These are phyloP conservation scores for Trichonephila inaurata DNA, from an alignment of 1,140 invertebrate genomes.

Conservation along the genomic window DNA sequence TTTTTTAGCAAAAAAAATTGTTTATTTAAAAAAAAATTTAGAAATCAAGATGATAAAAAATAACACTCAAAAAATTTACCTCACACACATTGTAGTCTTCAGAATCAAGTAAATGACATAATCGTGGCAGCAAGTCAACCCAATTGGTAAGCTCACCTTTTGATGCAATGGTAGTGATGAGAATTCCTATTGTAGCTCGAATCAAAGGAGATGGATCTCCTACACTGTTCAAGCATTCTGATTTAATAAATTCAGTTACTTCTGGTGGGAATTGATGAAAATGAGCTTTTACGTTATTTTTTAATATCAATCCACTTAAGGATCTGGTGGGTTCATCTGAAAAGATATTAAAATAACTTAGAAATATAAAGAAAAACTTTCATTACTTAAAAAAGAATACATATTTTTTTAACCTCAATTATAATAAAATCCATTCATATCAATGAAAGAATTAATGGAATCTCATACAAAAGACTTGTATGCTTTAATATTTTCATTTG, in stretches of 20 bases:
- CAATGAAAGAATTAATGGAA: no score
- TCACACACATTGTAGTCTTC: slow-evolving; percentile 98
- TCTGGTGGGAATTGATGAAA: slow-evolving; percentile 94
- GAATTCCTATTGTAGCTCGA: slow-evolving; percentile 97
- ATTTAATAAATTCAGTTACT: slow-evolving; percentile 85
- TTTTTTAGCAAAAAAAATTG: no score
- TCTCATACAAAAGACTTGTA: no score
- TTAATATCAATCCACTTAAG: slow-evolving; percentile 96
- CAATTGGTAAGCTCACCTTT: slow-evolving; percentile 96
- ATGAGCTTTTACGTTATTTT: slow-evolving; percentile 98
- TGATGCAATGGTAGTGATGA: slow-evolving; percentile 95
- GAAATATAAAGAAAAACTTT: no score
- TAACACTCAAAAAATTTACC: slow-evolving; percentile 81
- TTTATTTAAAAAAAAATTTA: neutral
- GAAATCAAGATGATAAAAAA: no score
- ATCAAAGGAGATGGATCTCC: slow-evolving; percentile 97
- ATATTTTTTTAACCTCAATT: no score
- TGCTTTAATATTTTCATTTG: no score
- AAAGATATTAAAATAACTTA: slow-evolving; percentile 10
- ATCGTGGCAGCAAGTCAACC: slow-evolving; percentile 95
- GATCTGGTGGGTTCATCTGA: slow-evolving; percentile 97
- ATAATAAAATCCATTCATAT: no score
- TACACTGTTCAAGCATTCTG: slow-evolving; percentile 96
- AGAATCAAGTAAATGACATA: slow-evolving; percentile 97
- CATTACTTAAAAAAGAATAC: no score